phyloP scores from a whole-genome alignment of 2,888 invertebrate species.

The Lysandra coridon region DNA sequence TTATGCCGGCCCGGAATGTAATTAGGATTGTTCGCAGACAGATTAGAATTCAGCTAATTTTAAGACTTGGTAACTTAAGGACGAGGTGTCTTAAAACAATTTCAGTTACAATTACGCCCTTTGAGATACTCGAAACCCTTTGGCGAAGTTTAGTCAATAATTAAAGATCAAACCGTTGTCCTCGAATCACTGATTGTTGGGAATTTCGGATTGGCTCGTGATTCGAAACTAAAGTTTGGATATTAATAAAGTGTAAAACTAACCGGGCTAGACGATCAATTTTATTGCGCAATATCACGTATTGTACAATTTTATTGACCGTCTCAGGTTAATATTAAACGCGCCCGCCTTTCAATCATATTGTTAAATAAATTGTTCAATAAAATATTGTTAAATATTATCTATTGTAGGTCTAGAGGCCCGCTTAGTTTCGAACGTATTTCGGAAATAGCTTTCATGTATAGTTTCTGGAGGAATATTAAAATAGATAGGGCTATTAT shows the following conservation, averaged over 20 bases:
- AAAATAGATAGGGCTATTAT: no score
- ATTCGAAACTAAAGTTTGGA: not conserved
- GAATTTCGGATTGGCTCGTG: not conserved
- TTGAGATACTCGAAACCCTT: constrained; percentile 16
- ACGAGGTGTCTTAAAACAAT: constrained; percentile 34
- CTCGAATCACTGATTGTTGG: not conserved
- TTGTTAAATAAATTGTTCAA: no score
- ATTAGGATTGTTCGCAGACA: constrained; percentile 71
- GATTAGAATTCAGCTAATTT: constrained; percentile 67
- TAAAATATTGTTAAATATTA: no score
- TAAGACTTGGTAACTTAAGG: constrained; percentile 53
- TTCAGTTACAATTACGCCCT: constrained; percentile 21
- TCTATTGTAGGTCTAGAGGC: no score
- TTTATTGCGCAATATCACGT: no score
- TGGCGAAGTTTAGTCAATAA: constrained; percentile 25
- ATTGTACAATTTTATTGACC: no score
- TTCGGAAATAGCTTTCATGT: no score
- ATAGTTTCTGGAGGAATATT: no score
- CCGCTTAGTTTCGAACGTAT: no score
- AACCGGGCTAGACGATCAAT: no score
- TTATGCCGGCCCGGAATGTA: constrained; percentile 54
- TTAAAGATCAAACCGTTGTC: constrained; percentile 15
- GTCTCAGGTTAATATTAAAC: no score
- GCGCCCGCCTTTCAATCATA: no score
- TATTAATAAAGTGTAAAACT: not conserved